These are phyloP conservation scores for Camponotus floridanus DNA, from an alignment of 1,140 invertebrate species.

Conservation along the genomic window DNA sequence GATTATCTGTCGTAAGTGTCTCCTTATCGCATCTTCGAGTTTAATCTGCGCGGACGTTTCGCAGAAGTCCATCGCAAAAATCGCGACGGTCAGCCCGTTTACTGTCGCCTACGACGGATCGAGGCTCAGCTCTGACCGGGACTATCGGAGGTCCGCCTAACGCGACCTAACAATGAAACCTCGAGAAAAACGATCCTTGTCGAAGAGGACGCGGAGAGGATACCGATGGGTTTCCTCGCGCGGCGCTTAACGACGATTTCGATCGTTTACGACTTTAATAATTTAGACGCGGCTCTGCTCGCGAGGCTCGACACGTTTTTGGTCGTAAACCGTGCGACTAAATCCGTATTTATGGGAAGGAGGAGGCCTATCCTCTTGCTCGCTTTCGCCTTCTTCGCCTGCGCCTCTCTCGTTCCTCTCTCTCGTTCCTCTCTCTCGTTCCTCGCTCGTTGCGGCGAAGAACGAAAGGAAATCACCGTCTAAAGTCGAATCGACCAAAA, in stretches of 20 bases:
- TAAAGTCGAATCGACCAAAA: conserved; percentile 18
- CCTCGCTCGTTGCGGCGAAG: not conserved
- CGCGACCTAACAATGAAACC: conserved; percentile 76
- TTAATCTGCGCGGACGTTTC: conserved; percentile 51
- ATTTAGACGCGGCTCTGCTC: conserved; percentile 85
- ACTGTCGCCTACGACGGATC: conserved; percentile 55
- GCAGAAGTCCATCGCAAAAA: conserved; percentile 59
- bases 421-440: conserved; percentile 54
- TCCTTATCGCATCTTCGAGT: conserved; percentile 24
- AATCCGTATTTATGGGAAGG: conserved; percentile 85
- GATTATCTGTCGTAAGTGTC: conserved; percentile 56
- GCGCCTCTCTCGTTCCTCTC: conserved; percentile 46
- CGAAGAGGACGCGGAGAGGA: conserved; percentile 66
- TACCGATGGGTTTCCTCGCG: conserved; percentile 77
- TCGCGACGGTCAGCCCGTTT: conserved; percentile 63
- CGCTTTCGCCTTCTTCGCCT: conserved; percentile 13
- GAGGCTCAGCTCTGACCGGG: no score
- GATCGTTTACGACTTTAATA: conserved; percentile 86
- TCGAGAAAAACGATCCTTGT: conserved; percentile 77
- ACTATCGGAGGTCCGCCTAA: conserved; percentile 43
- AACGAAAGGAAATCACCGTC: conserved; percentile 24
- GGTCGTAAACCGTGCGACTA: conserved; percentile 85
- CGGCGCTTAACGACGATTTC: conserved; percentile 85
- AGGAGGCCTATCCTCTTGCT: conserved; percentile 71
- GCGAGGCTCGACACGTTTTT: conserved; percentile 85